Conservation (phyloP, 2,888 invertebrate species). For the Amiota mariae region DNA sequence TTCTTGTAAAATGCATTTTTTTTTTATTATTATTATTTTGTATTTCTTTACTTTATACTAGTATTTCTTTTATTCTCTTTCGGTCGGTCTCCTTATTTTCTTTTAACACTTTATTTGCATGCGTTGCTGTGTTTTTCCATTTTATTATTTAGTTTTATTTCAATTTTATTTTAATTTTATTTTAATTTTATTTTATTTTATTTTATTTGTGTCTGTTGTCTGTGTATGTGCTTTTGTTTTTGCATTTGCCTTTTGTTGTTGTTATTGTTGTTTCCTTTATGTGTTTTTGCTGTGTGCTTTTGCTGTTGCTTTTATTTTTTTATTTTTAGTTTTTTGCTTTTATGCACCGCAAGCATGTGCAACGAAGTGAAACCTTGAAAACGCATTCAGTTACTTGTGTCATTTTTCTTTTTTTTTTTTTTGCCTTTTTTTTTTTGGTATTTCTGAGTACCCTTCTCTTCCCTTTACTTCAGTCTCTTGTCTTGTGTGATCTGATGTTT, state of each 20-base stretch:
- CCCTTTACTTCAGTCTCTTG: no score
- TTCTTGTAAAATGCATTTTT: constrained; percentile 32
- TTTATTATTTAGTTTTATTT: background rate
- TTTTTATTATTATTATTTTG: no score
- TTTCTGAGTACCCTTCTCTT: no score
- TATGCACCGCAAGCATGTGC: background rate
- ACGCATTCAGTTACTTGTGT: constrained; percentile 20
- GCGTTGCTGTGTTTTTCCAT: background rate
- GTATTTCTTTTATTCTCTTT: background rate
- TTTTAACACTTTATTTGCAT: background rate
- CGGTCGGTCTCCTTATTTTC: background rate
- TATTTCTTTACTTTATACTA: background rate
- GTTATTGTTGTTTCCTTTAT: constrained; percentile 38
- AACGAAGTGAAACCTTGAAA: background rate
- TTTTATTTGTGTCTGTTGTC: constrained; percentile 21
- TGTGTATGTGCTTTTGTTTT: constrained; percentile 33
- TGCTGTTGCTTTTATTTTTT: constrained; percentile 39
- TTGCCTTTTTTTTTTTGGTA: background rate
- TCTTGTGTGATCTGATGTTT: no score
- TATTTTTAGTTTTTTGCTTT: constrained; percentile 27
- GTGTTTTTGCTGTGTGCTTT: constrained; percentile 28
- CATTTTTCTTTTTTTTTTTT: constrained; percentile 25
- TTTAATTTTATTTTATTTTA: background rate
- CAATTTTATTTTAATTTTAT: background rate
- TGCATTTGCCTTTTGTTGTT: constrained; percentile 21